Evolutionary conservation across 2,113 vertebrate species (phyloP), one percentile per base, ranked within the genome.

Genomic region (Emydura subglobosa): DNA sequence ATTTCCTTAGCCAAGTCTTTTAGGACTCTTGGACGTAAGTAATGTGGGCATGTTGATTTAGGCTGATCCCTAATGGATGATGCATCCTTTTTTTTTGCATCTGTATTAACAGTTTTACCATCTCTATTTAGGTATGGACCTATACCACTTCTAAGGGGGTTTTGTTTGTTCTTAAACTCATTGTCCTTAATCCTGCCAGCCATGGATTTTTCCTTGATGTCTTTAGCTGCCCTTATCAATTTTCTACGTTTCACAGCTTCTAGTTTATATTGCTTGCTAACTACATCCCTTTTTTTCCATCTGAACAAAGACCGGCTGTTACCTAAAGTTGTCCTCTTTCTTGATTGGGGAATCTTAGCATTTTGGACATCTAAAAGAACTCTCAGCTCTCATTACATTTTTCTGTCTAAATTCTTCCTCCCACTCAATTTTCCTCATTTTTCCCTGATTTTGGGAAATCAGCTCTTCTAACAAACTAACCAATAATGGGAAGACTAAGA

Each of bases 101-200:
- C 86, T 91, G 42, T 94, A 92, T 86, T 54, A 94, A 53, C 29
- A 83, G n/a, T 82, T 90, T 86, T 25, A 89, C 27, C 59, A 31
- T 54, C 68, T 91, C 79, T 54, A 88, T 50, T 25, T 27, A 93
- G 42, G 47, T 91, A 76, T 13, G 57, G 25, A 6, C 47, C 50
- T 88, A 82, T 3, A 81, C 27, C 92, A 86, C 47, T 31, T 29
- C 25, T 76, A 86, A 47, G 34, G 78, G 25, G 47, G 12, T 8
- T 88, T 61, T 80, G 1, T 4, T 53, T 6, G 5, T 57, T 76
- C 49, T 87, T 81, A 53, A 89, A 50, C 19, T 39, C 83, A 54
- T 27, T 22, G 51, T 72, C 59, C 94, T 47, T 1, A 42, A 27
- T 42, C 11, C 31, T 54, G 16, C 88, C 39, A 90, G 82, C 59